Evolutionary conservation across 2,888 invertebrate species (phyloP).

Genomic region (Syrphus vitripennis): DNA sequence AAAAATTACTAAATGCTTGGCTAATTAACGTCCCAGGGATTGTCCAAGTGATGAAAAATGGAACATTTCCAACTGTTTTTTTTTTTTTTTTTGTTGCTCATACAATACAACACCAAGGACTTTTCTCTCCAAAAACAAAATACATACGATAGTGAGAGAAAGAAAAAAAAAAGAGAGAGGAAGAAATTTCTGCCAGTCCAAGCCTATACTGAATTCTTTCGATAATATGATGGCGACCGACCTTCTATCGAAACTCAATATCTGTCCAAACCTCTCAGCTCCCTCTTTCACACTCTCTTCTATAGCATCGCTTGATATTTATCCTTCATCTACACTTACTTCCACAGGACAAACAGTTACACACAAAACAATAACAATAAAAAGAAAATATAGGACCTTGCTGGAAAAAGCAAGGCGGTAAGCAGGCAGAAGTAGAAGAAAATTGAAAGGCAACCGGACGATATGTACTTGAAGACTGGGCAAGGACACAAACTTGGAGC

Average conservation of each 20-base stretch:
- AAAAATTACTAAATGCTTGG: neutral
- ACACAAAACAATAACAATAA: slow-evolving; percentile 36
- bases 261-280: slow-evolving; percentile 40
- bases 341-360: slow-evolving; percentile 40
- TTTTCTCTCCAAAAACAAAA: neutral
- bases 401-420: neutral
- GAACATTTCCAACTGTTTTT: neutral
- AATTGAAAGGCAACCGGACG: slow-evolving; percentile 58
- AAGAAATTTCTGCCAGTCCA: neutral
- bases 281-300: slow-evolving; percentile 1
- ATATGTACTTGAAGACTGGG: slow-evolving; percentile 64
- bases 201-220: slow-evolving; percentile 11
- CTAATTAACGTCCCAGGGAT: slow-evolving; percentile 32
- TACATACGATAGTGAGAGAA: neutral
- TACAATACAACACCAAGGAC: neutral
- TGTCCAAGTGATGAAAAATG: neutral
- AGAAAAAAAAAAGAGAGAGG: neutral
- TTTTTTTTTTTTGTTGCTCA: too few species aligned
- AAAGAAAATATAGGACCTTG: slow-evolving; percentile 8
- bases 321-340: slow-evolving; percentile 52
- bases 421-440: neutral
- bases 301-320: neutral
- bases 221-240: slow-evolving; percentile 20
- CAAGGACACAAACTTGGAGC: slow-evolving; percentile 68
- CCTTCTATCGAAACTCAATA: slow-evolving; percentile 65